These are phyloP conservation scores for Clistopyga incitator DNA, from an alignment of 2,888 invertebrate species.

Conservation along the genomic window DNA sequence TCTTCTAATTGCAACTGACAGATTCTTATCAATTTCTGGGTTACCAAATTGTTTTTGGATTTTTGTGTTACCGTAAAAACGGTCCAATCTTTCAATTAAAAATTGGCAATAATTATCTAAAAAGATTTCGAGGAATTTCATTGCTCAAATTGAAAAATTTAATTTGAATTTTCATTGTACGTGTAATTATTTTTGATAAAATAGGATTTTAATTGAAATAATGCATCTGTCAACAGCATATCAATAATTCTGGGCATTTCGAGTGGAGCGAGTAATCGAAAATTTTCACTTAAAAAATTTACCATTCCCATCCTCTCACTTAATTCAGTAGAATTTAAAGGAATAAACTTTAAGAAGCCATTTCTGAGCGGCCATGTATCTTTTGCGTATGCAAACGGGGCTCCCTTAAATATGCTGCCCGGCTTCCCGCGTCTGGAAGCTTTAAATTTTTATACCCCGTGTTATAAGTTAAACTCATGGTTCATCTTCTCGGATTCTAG, in stretches of 20 bases:
- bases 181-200: background rate
- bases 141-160: too few species aligned
- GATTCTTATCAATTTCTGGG: too few species aligned
- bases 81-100: too few species aligned
- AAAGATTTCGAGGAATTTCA: too few species aligned
- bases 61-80: too few species aligned
- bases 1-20: too few species aligned
- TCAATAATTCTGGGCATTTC: background rate
- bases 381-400: slow-evolving; percentile 15
- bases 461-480: slow-evolving; percentile 21
- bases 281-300: background rate
- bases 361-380: background rate
- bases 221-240: background rate
- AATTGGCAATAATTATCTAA: too few species aligned
- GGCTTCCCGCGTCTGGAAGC: background rate
- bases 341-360: background rate
- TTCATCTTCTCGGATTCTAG: slow-evolving; percentile 1
- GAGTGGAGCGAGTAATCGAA: background rate
- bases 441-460: slow-evolving; percentile 20
- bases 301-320: background rate
- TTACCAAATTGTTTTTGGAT: too few species aligned
- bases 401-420: background rate
- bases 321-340: background rate
- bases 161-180: background rate
- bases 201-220: background rate